These are phyloP conservation scores for Drosophila saltans DNA, from an alignment of 1,140 invertebrate genomes.

Conservation along the genomic window DNA sequence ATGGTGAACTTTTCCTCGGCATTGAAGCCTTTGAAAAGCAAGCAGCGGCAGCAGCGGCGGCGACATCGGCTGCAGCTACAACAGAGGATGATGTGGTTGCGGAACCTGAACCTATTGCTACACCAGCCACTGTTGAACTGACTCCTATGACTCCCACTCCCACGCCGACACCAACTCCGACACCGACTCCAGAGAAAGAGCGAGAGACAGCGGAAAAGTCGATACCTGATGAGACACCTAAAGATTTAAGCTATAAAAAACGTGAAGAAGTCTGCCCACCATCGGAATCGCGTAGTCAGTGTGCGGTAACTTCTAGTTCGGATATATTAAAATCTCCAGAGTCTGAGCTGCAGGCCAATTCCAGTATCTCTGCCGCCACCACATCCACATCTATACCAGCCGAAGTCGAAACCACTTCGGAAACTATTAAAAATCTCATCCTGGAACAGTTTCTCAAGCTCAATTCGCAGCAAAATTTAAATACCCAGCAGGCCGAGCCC, in stretches of 20 bases:
- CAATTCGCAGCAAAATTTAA: constrained; percentile 42
- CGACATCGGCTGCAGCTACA: constrained; percentile 9
- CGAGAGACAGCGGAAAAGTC: constrained; percentile 15
- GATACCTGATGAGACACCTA: constrained; percentile 84
- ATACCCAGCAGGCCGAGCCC: constrained; percentile 85
- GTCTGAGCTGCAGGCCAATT: constrained; percentile 50
- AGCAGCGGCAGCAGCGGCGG: constrained; percentile 36
- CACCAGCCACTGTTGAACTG: constrained; percentile 55
- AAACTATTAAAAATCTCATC: constrained; percentile 79
- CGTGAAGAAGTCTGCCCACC: constrained; percentile 78
- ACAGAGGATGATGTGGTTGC: background rate
- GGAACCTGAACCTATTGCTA: constrained; percentile 18
- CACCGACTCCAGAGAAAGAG: constrained; percentile 29
- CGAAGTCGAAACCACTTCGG: constrained; percentile 74
- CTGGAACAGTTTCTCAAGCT: constrained; percentile 79
- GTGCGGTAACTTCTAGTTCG: constrained; percentile 77
- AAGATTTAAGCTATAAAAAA: constrained; percentile 85
- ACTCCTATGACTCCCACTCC: constrained; percentile 44
- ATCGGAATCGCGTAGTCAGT: constrained; percentile 78
- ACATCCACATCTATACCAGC: constrained; percentile 75
- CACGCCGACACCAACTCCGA: constrained; percentile 25
- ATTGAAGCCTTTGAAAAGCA: constrained; percentile 76
- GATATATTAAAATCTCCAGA: constrained; percentile 65
- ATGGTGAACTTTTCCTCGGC: constrained; percentile 75
- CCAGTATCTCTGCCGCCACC: constrained; percentile 32